phyloP scores from a whole-genome alignment of 2,888 invertebrate genomes.

The Gymnocheta viridis region DNA sequence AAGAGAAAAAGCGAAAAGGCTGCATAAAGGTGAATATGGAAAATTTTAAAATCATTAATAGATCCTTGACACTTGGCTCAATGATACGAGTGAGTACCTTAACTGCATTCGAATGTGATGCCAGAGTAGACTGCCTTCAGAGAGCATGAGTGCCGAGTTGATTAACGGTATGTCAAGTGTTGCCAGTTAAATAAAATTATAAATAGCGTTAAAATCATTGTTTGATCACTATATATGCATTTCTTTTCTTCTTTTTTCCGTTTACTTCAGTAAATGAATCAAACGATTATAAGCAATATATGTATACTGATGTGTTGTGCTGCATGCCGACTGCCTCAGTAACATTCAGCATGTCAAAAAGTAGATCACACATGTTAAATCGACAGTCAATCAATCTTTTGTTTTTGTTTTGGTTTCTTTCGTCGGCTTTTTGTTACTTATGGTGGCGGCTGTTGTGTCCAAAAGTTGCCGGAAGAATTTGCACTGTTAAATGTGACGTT shows the following conservation, averaged over 20 bases:
- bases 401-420: conserved; percentile 19
- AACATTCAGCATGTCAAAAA: conserved; percentile 53
- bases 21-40: conserved; percentile 16
- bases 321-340: neutral
- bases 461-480: conserved; percentile 65
- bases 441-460: conserved; percentile 2
- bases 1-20: neutral
- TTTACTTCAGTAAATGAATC: conserved; percentile 15
- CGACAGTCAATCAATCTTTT: conserved; percentile 66
- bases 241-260: neutral
- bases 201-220: conserved; percentile 9
- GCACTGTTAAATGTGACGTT: conserved; percentile 54
- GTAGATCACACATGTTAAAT: conserved; percentile 64
- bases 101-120: neutral
- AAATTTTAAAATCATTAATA: conserved; percentile 37
- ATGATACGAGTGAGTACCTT: neutral
- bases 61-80: conserved; percentile 7
- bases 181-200: conserved; percentile 35
- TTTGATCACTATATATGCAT: neutral
- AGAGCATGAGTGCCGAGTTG: conserved; percentile 59
- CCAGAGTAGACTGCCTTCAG: neutral
- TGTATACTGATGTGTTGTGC: neutral
- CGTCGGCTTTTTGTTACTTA: neutral
- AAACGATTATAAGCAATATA: neutral
- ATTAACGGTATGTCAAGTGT: conserved; percentile 64